These are phyloP conservation scores for Chromobotia macracanthus DNA, from an alignment of 2,797 vertebrate species.

Conservation along the genomic window DNA sequence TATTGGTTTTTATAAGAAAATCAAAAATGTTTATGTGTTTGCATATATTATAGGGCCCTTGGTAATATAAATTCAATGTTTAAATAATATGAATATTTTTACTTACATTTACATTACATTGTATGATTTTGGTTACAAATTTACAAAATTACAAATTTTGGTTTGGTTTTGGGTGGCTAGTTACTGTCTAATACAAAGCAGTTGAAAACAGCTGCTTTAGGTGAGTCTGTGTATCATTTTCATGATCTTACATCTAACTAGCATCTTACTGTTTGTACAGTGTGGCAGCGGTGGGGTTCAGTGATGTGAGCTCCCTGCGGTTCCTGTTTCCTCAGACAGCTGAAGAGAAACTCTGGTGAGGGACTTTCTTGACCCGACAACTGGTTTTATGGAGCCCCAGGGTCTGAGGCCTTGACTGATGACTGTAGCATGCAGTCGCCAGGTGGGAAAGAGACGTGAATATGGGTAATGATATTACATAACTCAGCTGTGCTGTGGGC, in stretches of 20 bases:
- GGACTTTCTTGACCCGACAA: slow-evolving; percentile 42
- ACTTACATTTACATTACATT: no score
- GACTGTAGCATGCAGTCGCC: slow-evolving; percentile 45
- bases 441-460: slow-evolving; percentile 58
- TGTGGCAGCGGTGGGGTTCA: slow-evolving; percentile 1
- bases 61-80: no score
- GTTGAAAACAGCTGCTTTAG: no score
- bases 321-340: slow-evolving; percentile 15
- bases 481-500: slow-evolving; percentile 27
- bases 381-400: slow-evolving; percentile 49
- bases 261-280: slow-evolving; percentile 9
- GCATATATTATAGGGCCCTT: no score
- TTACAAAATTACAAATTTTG: no score
- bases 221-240: not conserved
- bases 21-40: no score
- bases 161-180: no score
- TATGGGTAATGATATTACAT: slow-evolving; percentile 44
- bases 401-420: slow-evolving; percentile 36
- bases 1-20: no score
- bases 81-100: no score
- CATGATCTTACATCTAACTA: no score
- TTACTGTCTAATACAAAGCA: not conserved
- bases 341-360: slow-evolving; percentile 38
- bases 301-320: slow-evolving; percentile 28
- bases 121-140: no score